phyloP scores from a whole-genome alignment of 2,888 invertebrate species.

The Syritta pipiens region DNA sequence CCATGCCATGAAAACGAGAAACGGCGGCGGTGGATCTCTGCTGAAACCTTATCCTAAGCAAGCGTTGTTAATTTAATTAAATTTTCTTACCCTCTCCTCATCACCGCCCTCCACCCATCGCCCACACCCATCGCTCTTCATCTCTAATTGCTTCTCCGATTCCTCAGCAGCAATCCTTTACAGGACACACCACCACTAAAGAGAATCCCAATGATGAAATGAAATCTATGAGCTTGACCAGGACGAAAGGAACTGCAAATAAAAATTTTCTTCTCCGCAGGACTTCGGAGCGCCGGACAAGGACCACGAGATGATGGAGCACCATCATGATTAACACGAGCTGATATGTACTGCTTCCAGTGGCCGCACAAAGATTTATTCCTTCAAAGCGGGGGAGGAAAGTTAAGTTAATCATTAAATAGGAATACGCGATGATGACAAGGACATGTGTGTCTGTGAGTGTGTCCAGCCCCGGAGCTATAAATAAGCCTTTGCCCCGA shows the following conservation, averaged over 20 bases:
- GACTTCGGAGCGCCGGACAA: too few species aligned
- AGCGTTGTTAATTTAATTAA: constrained; percentile 62
- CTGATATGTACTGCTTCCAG: neutral
- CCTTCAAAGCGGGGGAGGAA: constrained; percentile 3
- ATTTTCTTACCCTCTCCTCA: too few species aligned
- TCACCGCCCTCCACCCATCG: too few species aligned
- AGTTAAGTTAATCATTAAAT: constrained; percentile 64
- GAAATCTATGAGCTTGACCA: constrained; percentile 23
- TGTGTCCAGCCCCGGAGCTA: constrained; percentile 13
- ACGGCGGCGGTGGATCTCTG: neutral
- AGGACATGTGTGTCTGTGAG: constrained; percentile 14
- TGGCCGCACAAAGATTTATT: constrained; percentile 50
- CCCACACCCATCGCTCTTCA: too few species aligned
- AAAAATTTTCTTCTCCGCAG: too few species aligned
- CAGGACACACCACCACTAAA: too few species aligned
- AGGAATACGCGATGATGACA: constrained; percentile 26
- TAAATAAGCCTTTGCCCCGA: constrained; percentile 60
- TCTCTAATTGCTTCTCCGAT: constrained; percentile 51
- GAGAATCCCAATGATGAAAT: constrained; percentile 14
- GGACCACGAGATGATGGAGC: constrained; percentile 50
- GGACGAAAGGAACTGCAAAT: constrained; percentile 17
- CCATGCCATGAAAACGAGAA: too few species aligned
- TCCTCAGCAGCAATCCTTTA: constrained; percentile 40
- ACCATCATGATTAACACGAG: constrained; percentile 30
- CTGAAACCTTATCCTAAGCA: constrained; percentile 26